Evolutionary conservation across 2,888 invertebrate genomes (phyloP).

Genomic region (Nomada fucata): DNA sequence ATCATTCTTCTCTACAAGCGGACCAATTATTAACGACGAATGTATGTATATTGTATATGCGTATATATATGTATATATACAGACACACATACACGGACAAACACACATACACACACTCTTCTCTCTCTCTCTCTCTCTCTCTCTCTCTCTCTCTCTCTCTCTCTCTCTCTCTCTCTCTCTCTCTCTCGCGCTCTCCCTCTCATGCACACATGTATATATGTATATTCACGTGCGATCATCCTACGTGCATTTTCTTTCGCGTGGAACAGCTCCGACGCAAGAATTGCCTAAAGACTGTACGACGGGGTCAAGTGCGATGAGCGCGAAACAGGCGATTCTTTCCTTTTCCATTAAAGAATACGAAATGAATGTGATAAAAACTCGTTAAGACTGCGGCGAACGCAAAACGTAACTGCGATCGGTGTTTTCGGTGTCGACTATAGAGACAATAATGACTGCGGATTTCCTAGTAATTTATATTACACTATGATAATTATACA

Average conservation of each 20-base stretch:
- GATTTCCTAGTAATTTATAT: conserved; percentile 61
- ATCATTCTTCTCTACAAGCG: conserved; percentile 52
- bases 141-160: neutral
- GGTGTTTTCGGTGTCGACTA: conserved; percentile 58
- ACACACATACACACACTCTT: too few relatives aligned
- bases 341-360: conserved; percentile 28
- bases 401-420: conserved; percentile 47
- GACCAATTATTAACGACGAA: conserved; percentile 64
- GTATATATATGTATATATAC: conserved; percentile 11
- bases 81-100: neutral
- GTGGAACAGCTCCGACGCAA: conserved; percentile 18
- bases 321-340: conserved; percentile 13
- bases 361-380: conserved; percentile 51
- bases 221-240: conserved; percentile 16
- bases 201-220: conserved; percentile 10
- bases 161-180: neutral
- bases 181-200: too few relatives aligned
- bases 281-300: conserved; percentile 15
- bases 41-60: conserved; percentile 17
- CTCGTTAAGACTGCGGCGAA: conserved; percentile 53
- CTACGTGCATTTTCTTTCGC: conserved; percentile 32
- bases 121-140: neutral
- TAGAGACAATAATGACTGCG: conserved; percentile 64
- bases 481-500: conserved; percentile 37
- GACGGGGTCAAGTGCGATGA: neutral